Conservation (phyloP, 2,888 invertebrate genomes). For the Exephanes ischioxanthus region DNA sequence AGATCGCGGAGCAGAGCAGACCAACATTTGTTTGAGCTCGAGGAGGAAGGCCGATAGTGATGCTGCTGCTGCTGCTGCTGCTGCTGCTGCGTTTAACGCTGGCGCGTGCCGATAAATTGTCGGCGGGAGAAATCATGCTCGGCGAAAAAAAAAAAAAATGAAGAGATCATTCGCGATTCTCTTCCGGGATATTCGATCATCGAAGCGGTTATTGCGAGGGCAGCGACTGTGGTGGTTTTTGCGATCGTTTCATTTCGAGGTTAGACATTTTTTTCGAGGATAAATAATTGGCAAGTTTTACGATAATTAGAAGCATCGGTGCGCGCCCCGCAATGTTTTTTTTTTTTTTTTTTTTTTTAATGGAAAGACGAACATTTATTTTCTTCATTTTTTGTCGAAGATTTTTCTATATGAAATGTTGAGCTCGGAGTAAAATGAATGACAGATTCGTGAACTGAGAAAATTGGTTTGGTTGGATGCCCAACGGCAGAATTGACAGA, state of each 20-base stretch:
- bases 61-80: conserved; percentile 28
- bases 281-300: neutral
- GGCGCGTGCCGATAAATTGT: conserved; percentile 72
- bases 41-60: conserved; percentile 53
- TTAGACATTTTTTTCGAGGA: neutral
- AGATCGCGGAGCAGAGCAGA: conserved; percentile 25
- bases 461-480: too few relatives aligned
- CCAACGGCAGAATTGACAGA: neutral
- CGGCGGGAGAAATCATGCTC: conserved; percentile 53
- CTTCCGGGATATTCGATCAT: conserved; percentile 66
- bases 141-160: conserved; percentile 27
- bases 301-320: neutral
- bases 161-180: conserved; percentile 24
- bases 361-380: too few relatives aligned
- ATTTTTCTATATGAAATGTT: neutral
- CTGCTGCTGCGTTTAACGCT: conserved; percentile 40
- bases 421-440: too few relatives aligned
- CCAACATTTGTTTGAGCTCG: conserved; percentile 59
- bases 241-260: neutral
- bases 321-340: too few relatives aligned
- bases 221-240: neutral
- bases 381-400: too few relatives aligned
- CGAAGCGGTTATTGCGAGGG: neutral
- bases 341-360: too few relatives aligned
- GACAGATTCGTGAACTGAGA: too few relatives aligned